Base-by-base conservation (phyloP, 2,888 invertebrate genomes). In the Crematogaster levior region DNA sequence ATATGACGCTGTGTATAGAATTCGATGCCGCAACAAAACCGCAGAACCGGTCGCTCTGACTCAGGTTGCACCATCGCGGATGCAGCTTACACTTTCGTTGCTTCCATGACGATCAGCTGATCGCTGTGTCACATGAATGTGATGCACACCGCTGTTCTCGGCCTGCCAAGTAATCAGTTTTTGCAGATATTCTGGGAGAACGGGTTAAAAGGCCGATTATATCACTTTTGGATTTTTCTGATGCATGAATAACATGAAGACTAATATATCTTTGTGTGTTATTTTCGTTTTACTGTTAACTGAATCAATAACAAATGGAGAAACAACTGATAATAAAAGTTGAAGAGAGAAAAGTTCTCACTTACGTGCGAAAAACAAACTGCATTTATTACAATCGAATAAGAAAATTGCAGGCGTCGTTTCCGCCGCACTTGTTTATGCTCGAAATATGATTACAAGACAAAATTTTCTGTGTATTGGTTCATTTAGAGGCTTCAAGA, bases 11-110 rank as follows among this genome's bases (percentile, higher is more conserved):
- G 18, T 83, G n/a, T 79, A 70, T 37, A 51, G 58, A 70, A 84
- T 63, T 70, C 73, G 53, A 83, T 70, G 72, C 80, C 74, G 77
- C 61, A 81, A 83, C 30, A 24, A 24, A 53, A 30, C 56, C 60
- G 51, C 48, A 53, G 21, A 74, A 79, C 56, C 51, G 48, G 34
- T 66, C 53, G 34, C 53, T 21, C 30, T 61, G 51, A 27, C 37
- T 48, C 66, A 43, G 12, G 58, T 87, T 88, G 82, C 88, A 85
- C 75, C 82, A 83, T 83, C 72, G 24, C 10, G 37, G 24, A 24
- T 56, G 70, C 82, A 63, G 24, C 85, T 86, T 85, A 73, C 86
- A 73, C 63, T 85, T 84, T 84, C 82, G 74, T 74, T 77, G 46
- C 24, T 15, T 51, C 15, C n/a, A 60, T 43, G 77, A 24, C 21